Evolutionary conservation across 1,140 invertebrate genomes (phyloP).

Genomic region (Venustaconcha ellipsiformis): DNA sequence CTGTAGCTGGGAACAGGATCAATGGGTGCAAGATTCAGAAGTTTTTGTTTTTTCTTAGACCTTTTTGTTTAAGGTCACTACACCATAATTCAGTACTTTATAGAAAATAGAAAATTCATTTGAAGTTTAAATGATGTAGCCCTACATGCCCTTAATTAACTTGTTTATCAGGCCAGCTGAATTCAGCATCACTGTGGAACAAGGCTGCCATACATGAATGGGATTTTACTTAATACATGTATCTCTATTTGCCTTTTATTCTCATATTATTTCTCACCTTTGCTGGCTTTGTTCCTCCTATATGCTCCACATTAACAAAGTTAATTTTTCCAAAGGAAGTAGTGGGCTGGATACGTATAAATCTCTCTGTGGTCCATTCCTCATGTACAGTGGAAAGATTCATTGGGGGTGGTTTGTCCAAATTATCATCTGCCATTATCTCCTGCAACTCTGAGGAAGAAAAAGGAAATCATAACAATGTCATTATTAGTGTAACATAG

Average conservation of each 20-base stretch:
- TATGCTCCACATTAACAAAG: slow-evolving; percentile 48
- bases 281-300: slow-evolving; percentile 52
- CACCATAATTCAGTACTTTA: too few species aligned
- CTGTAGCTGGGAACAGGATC: too few species aligned
- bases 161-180: neutral
- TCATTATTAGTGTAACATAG: too few species aligned
- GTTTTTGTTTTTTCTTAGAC: too few species aligned
- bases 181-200: neutral
- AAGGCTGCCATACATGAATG: neutral
- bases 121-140: too few species aligned
- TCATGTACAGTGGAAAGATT: slow-evolving; percentile 2
- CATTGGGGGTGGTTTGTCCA: slow-evolving; percentile 8
- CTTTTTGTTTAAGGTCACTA: too few species aligned
- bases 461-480: too few species aligned
- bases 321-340: slow-evolving; percentile 52
- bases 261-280: slow-evolving; percentile 37
- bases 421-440: slow-evolving; percentile 5
- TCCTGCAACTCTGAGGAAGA: slow-evolving; percentile 13
- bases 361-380: slow-evolving; percentile 1
- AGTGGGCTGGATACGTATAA: neutral
- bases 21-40: too few species aligned
- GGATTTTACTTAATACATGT: neutral
- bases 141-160: too few species aligned
- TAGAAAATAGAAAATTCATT: too few species aligned
- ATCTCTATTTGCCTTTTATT: neutral